phyloP scores from a whole-genome alignment of 2,888 invertebrate genomes.

The Malthinus seriepunctatus region DNA sequence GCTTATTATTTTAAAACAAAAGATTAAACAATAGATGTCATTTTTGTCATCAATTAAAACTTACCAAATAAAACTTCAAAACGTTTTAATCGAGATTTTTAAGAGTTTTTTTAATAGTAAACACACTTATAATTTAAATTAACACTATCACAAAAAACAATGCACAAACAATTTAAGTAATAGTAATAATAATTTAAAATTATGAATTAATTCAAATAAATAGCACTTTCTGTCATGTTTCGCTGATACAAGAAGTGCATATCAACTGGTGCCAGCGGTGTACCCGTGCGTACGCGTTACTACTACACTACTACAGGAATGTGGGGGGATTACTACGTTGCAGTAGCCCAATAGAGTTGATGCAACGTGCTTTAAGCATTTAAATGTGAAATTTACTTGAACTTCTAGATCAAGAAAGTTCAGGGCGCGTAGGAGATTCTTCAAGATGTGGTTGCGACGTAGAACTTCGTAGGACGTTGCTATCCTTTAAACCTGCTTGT shows the following conservation, averaged over 20 bases:
- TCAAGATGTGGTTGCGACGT: slow-evolving; percentile 39
- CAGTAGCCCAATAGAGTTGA: slow-evolving; percentile 38
- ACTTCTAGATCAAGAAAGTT: slow-evolving; percentile 50
- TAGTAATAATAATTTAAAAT: no score
- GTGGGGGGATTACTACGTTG: slow-evolving; percentile 52
- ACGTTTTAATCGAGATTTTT: no score
- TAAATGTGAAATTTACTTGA: slow-evolving; percentile 32
- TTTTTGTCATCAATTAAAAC: no score
- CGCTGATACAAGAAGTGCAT: slow-evolving; percentile 20
- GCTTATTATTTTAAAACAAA: no score
- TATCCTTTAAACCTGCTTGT: no score
- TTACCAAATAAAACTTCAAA: no score
- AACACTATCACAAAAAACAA: no score
- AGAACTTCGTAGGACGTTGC: no score
- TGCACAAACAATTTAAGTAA: no score
- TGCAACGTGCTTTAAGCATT: slow-evolving; percentile 28
- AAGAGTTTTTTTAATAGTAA: no score
- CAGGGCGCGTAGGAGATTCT: slow-evolving; percentile 51
- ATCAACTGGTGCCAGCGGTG: slow-evolving; percentile 29
- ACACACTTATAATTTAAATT: no score
- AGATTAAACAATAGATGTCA: no score
- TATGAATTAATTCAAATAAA: not conserved
- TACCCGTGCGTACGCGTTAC: slow-evolving; percentile 38
- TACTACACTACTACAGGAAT: slow-evolving; percentile 50
- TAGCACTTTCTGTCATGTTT: slow-evolving; percentile 8